Evolutionary conservation across 92 coral and sea anemone genomes (phyloP).

Genomic region (Parazoanthus atlanticus): DNA sequence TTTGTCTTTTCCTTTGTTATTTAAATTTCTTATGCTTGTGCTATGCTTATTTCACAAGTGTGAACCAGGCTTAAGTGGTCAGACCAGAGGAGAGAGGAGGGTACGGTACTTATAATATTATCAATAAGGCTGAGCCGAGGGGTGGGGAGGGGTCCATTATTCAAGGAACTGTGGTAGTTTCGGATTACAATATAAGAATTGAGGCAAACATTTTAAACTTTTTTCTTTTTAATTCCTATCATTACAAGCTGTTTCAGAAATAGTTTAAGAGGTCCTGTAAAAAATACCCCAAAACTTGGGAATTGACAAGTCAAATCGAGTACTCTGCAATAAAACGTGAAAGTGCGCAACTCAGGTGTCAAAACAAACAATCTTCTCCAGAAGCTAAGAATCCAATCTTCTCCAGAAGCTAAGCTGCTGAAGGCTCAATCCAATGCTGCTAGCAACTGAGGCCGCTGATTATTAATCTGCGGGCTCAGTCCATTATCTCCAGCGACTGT

Average conservation of each 20-base stretch:
- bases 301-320: neutral
- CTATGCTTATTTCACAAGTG: too few species aligned
- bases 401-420: neutral
- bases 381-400: neutral
- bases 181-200: neutral
- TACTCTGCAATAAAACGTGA: neutral
- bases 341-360: neutral
- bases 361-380: too few species aligned
- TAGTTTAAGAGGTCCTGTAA: neutral
- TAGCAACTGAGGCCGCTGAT: neutral
- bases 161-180: neutral
- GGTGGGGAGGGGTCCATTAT: neutral
- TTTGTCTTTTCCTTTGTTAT: too few species aligned
- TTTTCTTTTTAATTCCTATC: constrained; percentile 6
- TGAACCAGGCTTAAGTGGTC: too few species aligned
- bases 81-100: too few species aligned
- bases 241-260: neutral
- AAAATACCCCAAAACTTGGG: neutral
- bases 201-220: neutral
- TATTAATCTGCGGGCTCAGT: constrained; percentile 40
- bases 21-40: too few species aligned
- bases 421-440: neutral
- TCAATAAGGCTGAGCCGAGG: too few species aligned
- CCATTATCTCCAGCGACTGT: constrained; percentile 87
- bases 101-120: too few species aligned